Evolutionary conservation across 2,888 invertebrate species (phyloP), one percentile per base, ranked within the genome.

Genomic region (Artemia sinica): DNA sequence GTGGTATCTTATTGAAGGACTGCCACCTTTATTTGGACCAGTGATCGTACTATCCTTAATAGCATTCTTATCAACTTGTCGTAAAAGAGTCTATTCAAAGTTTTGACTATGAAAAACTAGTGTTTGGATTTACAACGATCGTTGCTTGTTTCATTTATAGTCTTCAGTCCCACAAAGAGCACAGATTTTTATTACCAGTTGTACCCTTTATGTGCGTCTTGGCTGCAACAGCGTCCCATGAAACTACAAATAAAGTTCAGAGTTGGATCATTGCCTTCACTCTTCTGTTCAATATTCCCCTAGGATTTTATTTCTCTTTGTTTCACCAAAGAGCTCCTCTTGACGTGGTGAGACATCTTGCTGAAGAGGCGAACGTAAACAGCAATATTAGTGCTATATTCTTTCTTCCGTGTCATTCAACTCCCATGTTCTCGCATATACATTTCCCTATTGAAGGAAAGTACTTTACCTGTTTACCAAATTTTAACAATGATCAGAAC

Each of bases 251-350:
- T 41, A 41, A 41, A 28, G n/a, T 28, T 58, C 14, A 58, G 63
- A 58, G 28, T n/a, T 58, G 63, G 63, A 58, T 58, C 63, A 28
- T 58, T n/a, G 63, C 14, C 63, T 9, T 28, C 28, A 58, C 63
- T 28, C 14, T 58, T 58, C 8, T 0, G 0, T 58, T 58, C 58
- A 58, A 58, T 18, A n/a, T 58, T 14, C n/a, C 18, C 10, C 18
- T 58, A 18, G 58, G 58, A 14, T 8, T 58, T 58, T 58, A 58
- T 18, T 58, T 58, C 58, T 14, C 9, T 18, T 58, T 58, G 8
- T 9, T 58, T 14, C 58, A 58, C 10, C 58, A 58, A 10, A n/a
- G 58, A 14, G 58, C 58, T 14, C 58, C 58, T 9, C n/a, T 58
- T 8, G 58, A 58, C 10, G 58, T 58, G 18, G 58, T 58, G 58